These are phyloP conservation scores for Engystomops pustulosus DNA, from an alignment of 2,113 vertebrate species.

Conservation along the genomic window DNA sequence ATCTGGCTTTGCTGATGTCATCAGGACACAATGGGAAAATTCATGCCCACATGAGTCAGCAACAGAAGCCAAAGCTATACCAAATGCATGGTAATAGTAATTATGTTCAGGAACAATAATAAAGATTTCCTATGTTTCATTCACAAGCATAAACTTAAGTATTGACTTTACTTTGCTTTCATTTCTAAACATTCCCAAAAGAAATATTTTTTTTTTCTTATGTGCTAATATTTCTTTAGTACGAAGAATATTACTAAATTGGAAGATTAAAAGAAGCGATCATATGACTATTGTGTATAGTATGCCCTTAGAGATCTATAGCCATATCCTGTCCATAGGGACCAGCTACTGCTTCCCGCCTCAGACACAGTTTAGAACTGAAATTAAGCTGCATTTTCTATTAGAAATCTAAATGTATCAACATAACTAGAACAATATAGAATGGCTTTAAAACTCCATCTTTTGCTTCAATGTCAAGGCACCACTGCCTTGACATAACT, in stretches of 20 bases:
- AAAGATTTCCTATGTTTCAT: not conserved
- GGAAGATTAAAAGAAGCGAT: not conserved
- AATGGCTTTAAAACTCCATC: no score
- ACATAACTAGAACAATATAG: no score
- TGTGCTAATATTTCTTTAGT: not conserved
- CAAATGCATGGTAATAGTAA: constrained; percentile 6
- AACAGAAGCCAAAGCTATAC: not conserved
- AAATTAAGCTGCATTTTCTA: no score
- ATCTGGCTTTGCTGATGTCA: constrained; percentile 33
- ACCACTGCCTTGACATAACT: no score
- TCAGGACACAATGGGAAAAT: constrained; percentile 26
- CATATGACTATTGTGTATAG: no score
- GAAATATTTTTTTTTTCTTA: not conserved
- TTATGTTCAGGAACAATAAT: constrained; percentile 18
- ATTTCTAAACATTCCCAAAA: not conserved
- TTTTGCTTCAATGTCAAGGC: no score
- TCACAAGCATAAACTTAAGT: constrained; percentile 8
- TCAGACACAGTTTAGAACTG: not conserved
- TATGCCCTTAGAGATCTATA: not conserved
- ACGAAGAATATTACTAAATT: not conserved
- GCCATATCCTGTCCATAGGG: not conserved
- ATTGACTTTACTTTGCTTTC: not conserved
- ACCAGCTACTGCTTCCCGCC: not conserved
- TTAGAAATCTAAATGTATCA: no score
- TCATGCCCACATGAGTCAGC: constrained; percentile 31